phyloP scores from a whole-genome alignment of 2,797 vertebrate species.

The Craterocephalus amniculus region DNA sequence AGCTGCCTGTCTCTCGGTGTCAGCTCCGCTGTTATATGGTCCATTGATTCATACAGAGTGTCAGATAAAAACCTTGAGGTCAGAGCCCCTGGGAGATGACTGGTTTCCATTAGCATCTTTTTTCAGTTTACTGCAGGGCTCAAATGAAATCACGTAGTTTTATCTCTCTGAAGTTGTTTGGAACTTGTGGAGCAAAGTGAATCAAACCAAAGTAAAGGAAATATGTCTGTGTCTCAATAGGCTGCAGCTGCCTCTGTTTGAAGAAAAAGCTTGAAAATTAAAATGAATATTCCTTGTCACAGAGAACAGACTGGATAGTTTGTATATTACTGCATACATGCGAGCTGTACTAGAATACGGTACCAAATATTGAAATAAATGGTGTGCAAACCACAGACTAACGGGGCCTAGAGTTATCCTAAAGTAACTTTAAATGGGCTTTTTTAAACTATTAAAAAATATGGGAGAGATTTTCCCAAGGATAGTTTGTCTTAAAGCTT shows the following conservation, averaged over 20 bases:
- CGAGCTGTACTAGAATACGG: constrained; percentile 9
- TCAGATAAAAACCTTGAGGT: constrained; percentile 60
- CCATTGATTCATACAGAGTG: constrained; percentile 53
- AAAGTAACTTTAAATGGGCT: constrained; percentile 39
- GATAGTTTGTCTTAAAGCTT: constrained; percentile 23
- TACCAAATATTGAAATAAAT: constrained; percentile 32
- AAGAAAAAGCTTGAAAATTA: constrained; percentile 24
- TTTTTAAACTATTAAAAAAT: constrained; percentile 24
- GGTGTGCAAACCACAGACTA: constrained; percentile 32
- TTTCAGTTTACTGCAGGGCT: constrained; percentile 53
- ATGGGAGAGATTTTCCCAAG: constrained; percentile 11
- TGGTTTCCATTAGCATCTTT: constrained; percentile 57
- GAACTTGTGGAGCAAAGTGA: constrained; percentile 35
- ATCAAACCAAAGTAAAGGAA: constrained; percentile 32
- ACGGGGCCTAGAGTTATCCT: constrained; percentile 19
- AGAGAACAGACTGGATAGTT: constrained; percentile 5
- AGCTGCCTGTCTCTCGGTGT: constrained; percentile 38
- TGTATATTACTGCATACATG: constrained; percentile 27
- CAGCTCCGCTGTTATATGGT: constrained; percentile 52
- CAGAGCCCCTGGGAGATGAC: constrained; percentile 42
- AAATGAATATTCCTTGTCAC: not conserved
- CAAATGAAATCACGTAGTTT: constrained; percentile 50
- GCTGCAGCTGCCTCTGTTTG: not conserved
- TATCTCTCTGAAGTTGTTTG: constrained; percentile 6
- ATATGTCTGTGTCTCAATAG: constrained; percentile 24